Percentiles rank a stretch among this genome's conserved stretches.
Conservation (phyloP, 2,113 vertebrate species). For the Aegypius monachus region DNA sequence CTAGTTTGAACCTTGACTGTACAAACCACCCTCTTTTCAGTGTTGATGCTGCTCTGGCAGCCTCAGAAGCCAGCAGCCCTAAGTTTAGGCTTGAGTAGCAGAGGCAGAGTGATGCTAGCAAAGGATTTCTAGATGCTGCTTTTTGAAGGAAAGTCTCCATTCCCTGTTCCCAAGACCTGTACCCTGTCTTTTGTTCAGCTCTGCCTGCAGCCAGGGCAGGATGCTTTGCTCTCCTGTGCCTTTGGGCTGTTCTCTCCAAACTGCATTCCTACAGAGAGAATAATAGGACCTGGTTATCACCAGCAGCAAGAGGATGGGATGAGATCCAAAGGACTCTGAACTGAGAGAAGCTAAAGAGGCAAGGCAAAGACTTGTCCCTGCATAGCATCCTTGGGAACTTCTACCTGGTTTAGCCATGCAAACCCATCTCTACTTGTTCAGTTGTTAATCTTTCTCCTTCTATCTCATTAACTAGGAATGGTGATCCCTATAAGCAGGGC, state of each 20-base stretch:
- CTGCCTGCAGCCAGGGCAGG: background rate
- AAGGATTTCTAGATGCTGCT: background rate
- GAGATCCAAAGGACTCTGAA: background rate
- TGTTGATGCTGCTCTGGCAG: background rate
- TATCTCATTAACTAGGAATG: slow-evolving; percentile 69
- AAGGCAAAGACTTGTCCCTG: background rate
- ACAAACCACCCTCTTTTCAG: background rate
- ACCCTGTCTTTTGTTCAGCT: background rate
- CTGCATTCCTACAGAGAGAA: background rate
- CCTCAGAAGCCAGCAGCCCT: background rate
- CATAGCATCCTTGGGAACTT: background rate
- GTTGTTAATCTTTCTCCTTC: slow-evolving; percentile 17
- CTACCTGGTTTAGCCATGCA: background rate
- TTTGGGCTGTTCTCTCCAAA: background rate
- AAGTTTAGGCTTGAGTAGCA: background rate
- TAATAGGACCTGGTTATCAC: background rate
- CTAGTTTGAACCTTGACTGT: background rate
- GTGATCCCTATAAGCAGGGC: slow-evolving; percentile 68
- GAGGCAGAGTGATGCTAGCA: background rate
- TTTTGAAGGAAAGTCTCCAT: background rate
- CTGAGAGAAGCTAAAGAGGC: background rate
- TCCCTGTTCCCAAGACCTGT: background rate
- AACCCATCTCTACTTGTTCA: background rate
- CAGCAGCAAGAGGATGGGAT: background rate
- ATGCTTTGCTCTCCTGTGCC: background rate